phyloP scores from a whole-genome alignment of 2,113 vertebrate species.

The Hylia prasina region DNA sequence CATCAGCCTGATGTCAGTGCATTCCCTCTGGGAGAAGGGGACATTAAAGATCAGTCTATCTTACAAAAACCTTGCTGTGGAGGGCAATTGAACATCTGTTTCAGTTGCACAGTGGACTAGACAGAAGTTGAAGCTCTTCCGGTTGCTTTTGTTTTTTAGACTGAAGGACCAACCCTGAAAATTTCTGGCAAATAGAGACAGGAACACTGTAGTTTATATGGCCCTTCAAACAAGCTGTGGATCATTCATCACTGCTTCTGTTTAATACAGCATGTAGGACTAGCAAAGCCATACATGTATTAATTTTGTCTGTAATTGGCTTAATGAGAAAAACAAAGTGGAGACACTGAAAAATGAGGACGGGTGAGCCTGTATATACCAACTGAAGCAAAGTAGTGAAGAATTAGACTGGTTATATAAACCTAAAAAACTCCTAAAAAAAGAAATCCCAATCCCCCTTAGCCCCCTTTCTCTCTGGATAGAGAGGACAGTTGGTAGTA shows the following conservation, averaged over 20 bases:
- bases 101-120: neutral
- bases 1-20: neutral
- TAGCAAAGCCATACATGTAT: neutral
- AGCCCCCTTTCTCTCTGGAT: neutral
- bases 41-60: neutral
- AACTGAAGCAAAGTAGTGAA: neutral
- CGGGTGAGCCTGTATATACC: accelerated
- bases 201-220: accelerated
- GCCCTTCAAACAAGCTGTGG: neutral
- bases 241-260: neutral
- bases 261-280: neutral
- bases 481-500: neutral
- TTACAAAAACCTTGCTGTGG: neutral
- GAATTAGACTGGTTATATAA: neutral
- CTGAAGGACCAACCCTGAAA: neutral
- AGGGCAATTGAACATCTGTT: neutral
- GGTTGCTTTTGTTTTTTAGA: neutral
- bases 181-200: neutral
- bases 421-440: neutral
- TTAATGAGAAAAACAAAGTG: neutral
- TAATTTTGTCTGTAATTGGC: neutral
- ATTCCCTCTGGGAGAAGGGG: neutral
- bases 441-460: neutral
- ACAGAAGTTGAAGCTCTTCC: neutral
- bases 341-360: neutral